Conservation (phyloP, 2,113 vertebrate genomes). For the Rana temporaria region DNA sequence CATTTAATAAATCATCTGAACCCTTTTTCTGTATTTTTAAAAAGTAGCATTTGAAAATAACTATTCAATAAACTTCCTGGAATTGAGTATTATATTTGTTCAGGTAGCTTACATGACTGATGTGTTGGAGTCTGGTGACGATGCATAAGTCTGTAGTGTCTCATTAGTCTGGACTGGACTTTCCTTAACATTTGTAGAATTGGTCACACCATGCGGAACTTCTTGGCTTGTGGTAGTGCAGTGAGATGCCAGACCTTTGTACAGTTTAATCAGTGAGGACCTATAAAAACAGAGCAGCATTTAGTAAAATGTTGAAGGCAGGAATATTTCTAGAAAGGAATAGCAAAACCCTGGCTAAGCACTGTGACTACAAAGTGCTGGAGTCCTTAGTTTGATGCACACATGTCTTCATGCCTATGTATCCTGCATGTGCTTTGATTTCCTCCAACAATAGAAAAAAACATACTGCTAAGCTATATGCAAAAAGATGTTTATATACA, state of each 20-base stretch:
- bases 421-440: no score
- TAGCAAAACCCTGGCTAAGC: no score
- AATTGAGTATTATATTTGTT: not conserved
- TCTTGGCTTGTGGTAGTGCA: conserved; percentile 73
- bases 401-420: no score
- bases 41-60: not conserved
- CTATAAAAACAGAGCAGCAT: conserved; percentile 72
- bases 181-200: conserved; percentile 72
- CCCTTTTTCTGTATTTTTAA: no score
- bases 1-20: no score
- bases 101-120: conserved; percentile 74
- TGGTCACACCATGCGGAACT: conserved; percentile 69
- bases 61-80: not conserved
- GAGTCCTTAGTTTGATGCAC: no score
- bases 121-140: conserved; percentile 69
- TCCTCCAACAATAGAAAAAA: no score
- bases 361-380: no score
- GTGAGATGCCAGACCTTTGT: conserved; percentile 82
- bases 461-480: no score
- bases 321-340: no score
- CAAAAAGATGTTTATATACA: not conserved
- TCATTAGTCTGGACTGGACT: conserved; percentile 82
- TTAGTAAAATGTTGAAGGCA: not conserved
- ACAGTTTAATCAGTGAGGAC: conserved; percentile 87
- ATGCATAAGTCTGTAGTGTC: conserved; percentile 72